Base-by-base conservation (phyloP, 2,797 vertebrate species). In the Coracias cyanogaster region DNA sequence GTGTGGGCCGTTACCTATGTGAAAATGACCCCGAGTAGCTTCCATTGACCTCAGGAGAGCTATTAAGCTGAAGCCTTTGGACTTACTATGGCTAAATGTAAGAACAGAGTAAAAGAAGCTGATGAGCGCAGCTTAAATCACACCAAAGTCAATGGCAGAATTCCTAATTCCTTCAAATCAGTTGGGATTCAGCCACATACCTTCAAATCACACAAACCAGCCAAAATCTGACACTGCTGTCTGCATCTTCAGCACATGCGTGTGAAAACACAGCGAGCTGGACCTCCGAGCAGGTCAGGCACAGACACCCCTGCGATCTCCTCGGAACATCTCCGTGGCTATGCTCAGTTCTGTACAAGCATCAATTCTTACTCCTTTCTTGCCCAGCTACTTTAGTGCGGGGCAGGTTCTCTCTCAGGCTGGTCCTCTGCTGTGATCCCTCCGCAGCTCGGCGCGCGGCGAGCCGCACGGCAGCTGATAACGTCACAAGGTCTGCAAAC, bases 1-100 rank as follows among this genome's bases (percentile, higher is more conserved):
- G 16, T 1, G 10, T 1, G 10, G 54, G 13, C 21, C 2, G 1
- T 43, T 7, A 43, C 26, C 35, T 12, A 8, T 0, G 31, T 4
- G 21, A 52, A 19, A 33, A 28, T 2, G 15, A n/a, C 8, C 25
- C 57, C 37, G 45, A 69, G 43, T n/a, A 26, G 54, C 39, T 45
- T 17, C 66, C 2, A 0, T 14, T 45, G 9, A 12, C 46, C 78
- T 39, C 5, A 11, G 35, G 20, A 13, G 25, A 31, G 57, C 48
- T 18, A 6, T 10, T 19, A 37, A 18, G 17, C n/a, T 6, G 20
- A 37, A 64, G 29, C 29, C 33, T 48, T 35, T 41, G 45, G 25
- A 22, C 37, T 22, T 4, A 8, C 46, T 20, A 9, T 2, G 7
- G 39, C 39, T 66, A 28, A 29, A 33, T 3, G 1, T 5, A 41